phyloP scores from a whole-genome alignment of 2,888 invertebrate species.

The Alviniconcha strummeri region DNA sequence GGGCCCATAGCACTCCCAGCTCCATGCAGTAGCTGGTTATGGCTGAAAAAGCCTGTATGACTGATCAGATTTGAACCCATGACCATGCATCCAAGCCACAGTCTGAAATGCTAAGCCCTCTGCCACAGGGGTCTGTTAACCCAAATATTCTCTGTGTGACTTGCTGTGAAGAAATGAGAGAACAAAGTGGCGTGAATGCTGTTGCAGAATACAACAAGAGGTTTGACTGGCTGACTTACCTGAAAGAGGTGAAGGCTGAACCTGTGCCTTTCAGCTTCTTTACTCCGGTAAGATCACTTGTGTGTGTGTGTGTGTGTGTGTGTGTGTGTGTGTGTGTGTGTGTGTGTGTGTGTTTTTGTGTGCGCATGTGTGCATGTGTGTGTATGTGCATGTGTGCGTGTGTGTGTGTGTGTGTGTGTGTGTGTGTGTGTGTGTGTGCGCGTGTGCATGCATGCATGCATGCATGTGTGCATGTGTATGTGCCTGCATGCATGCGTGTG shows the following conservation, averaged over 20 bases:
- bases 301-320: slow-evolving; percentile 9
- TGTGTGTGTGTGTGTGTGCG: neutral
- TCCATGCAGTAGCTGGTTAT: fast-evolving
- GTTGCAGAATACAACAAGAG: neutral
- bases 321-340: slow-evolving; percentile 11
- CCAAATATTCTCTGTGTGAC: too few relatives aligned
- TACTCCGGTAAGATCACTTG: neutral
- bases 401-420: neutral
- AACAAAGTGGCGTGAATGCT: neutral
- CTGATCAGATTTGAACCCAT: too few relatives aligned
- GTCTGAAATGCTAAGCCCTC: too few relatives aligned
- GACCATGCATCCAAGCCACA: too few relatives aligned
- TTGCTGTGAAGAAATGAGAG: too few relatives aligned
- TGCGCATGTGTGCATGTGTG: neutral
- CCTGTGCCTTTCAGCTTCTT: too few relatives aligned
- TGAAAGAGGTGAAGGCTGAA: too few relatives aligned
- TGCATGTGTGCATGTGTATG: neutral
- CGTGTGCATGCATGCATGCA: neutral
- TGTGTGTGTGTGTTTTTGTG: neutral
- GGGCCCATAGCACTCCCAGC: fast-evolving
- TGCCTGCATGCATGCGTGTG: too few relatives aligned
- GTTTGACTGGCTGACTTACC: too few relatives aligned
- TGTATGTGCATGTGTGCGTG: neutral
- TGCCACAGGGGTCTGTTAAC: too few relatives aligned
- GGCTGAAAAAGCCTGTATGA: fast-evolving